Conservation (phyloP, 1,140 invertebrate species). For the Drosophila eugracilis region DNA sequence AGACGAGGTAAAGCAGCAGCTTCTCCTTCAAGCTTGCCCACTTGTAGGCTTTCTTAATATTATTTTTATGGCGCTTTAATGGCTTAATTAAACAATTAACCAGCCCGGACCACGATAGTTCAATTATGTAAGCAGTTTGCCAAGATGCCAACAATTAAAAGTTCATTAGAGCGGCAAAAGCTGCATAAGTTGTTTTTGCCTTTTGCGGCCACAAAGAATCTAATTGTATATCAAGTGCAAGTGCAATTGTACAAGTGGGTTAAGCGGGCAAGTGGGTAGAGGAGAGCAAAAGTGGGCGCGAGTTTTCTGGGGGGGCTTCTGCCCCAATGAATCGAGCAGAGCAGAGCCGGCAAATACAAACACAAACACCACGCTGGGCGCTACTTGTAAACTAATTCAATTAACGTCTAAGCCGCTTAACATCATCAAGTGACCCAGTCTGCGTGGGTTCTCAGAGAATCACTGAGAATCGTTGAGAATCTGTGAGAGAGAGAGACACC, state of each 20-base stretch:
- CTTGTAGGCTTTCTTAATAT: slow-evolving; percentile 60
- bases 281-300: neutral
- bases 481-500: no score
- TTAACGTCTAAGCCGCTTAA: slow-evolving; percentile 80
- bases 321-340: slow-evolving; percentile 37
- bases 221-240: slow-evolving; percentile 81
- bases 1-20: slow-evolving; percentile 31
- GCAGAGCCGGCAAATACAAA: slow-evolving; percentile 9
- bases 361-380: slow-evolving; percentile 34
- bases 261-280: slow-evolving; percentile 5
- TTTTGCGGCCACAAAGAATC: slow-evolving; percentile 68
- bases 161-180: slow-evolving; percentile 72
- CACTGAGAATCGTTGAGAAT: no score
- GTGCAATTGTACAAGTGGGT: slow-evolving; percentile 65
- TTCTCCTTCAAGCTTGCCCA: slow-evolving; percentile 4
- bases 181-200: slow-evolving; percentile 64
- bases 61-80: slow-evolving; percentile 79
- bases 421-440: slow-evolving; percentile 72
- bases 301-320: slow-evolving; percentile 25
- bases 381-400: slow-evolving; percentile 80
- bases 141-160: slow-evolving; percentile 79
- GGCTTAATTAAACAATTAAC: slow-evolving; percentile 82
- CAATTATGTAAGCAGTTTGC: slow-evolving; percentile 75
- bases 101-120: slow-evolving; percentile 60
- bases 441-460: slow-evolving; percentile 7